Conservation (phyloP, 2,113 vertebrate genomes). For the Polyodon spathula region DNA sequence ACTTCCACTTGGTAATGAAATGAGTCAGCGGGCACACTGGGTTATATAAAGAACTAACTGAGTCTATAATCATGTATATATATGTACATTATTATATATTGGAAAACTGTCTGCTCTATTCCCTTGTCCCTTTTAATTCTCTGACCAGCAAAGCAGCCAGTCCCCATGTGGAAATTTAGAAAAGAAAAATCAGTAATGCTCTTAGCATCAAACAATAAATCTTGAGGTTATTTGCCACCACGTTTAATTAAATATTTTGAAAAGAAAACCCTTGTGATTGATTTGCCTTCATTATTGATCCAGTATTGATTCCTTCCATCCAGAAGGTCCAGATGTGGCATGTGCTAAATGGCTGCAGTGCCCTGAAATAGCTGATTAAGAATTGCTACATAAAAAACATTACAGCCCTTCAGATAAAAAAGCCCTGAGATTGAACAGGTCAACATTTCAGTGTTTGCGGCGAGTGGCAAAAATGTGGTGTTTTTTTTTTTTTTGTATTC, state of each 20-base stretch:
- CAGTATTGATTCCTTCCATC: constrained; percentile 61
- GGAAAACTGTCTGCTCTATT: constrained; percentile 78
- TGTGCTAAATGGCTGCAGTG: constrained; percentile 59
- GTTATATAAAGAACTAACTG: constrained; percentile 71
- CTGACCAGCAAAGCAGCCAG: constrained; percentile 58
- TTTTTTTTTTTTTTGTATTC: neutral
- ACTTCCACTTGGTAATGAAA: constrained; percentile 63
- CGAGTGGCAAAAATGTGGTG: neutral
- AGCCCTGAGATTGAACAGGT: neutral
- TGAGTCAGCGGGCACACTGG: constrained; percentile 66
- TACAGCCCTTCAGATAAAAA: no score
- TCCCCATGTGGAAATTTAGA: constrained; percentile 67
- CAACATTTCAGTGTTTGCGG: neutral
- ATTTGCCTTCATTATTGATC: constrained; percentile 74
- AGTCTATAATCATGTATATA: constrained; percentile 82
- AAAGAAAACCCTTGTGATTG: constrained; percentile 83
- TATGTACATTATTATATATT: constrained; percentile 86
- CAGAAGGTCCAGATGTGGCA: constrained; percentile 60
- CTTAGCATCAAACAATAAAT: constrained; percentile 78
- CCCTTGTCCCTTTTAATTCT: constrained; percentile 74
- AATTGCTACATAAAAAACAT: constrained; percentile 42
- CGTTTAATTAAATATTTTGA: constrained; percentile 89
- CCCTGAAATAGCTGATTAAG: constrained; percentile 49
- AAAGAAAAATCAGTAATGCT: constrained; percentile 85
- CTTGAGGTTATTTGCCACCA: constrained; percentile 75